Evolutionary conservation across 2,888 invertebrate species (phyloP).

Genomic region (Ernsta delagoae): DNA sequence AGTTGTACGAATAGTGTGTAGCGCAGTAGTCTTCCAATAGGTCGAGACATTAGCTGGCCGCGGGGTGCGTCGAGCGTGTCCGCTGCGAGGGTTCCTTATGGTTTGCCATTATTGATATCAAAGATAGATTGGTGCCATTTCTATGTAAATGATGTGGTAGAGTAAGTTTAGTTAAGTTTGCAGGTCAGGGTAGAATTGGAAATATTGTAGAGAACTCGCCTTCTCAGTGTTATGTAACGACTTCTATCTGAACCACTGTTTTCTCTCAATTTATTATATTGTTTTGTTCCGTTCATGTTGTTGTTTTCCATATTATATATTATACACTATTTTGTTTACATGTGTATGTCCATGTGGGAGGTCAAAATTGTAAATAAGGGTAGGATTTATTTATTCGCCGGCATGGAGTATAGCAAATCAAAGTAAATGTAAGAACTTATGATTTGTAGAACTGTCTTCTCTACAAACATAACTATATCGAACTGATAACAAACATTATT

Average conservation of each 20-base stretch:
- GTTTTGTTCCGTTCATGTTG: slow-evolving; percentile 58
- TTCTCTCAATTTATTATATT: slow-evolving; percentile 56
- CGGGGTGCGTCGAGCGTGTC: slow-evolving; percentile 60
- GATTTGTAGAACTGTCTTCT: slow-evolving; percentile 64
- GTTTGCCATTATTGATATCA: slow-evolving; percentile 84
- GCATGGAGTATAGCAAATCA: slow-evolving; percentile 62
- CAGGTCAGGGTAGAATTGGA: slow-evolving; percentile 83
- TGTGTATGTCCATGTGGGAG: slow-evolving; percentile 82
- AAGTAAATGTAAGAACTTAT: slow-evolving; percentile 57
- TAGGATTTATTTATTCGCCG: slow-evolving; percentile 80
- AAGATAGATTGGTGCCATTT: slow-evolving; percentile 85
- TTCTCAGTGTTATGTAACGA: slow-evolving; percentile 64
- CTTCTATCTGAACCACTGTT: slow-evolving; percentile 58
- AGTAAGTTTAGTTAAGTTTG: slow-evolving; percentile 82
- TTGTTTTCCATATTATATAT: slow-evolving; percentile 54
- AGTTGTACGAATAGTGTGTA: slow-evolving; percentile 73
- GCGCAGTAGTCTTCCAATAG: slow-evolving; percentile 84
- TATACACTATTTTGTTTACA: slow-evolving; percentile 78
- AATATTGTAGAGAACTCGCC: slow-evolving; percentile 72
- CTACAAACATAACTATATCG: slow-evolving; percentile 65
- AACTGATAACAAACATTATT: slow-evolving; percentile 70
- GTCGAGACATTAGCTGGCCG: slow-evolving; percentile 66
- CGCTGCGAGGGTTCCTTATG: slow-evolving; percentile 81
- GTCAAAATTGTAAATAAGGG: slow-evolving; percentile 80
- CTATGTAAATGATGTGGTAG: slow-evolving; percentile 81